Conservation (phyloP, 2,797 vertebrate genomes). For the Rachycentron canadum region DNA sequence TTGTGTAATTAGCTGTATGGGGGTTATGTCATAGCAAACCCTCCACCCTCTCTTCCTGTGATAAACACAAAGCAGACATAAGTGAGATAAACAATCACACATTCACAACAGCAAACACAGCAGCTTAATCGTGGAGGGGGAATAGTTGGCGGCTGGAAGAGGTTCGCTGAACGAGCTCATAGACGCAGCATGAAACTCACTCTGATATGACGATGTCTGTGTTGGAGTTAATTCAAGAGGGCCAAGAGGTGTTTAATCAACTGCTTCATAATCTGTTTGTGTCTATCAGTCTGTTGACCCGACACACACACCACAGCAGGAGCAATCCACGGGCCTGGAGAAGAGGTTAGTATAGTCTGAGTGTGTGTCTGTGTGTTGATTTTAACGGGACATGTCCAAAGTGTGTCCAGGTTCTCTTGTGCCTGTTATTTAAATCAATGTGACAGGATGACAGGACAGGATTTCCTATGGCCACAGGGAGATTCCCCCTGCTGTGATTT, state of each 20-base stretch:
- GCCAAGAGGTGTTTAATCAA: conserved; percentile 34
- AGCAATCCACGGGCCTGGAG: neutral
- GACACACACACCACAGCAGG: conserved; percentile 29
- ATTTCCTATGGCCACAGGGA: conserved; percentile 51
- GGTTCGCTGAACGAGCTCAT: neutral
- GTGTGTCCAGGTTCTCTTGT: neutral
- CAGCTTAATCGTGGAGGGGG: conserved; percentile 14
- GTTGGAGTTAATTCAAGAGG: conserved; percentile 56
- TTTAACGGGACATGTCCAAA: neutral
- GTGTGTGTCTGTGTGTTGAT: neutral
- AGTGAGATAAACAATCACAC: conserved; percentile 62
- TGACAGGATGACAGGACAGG: conserved; percentile 58
- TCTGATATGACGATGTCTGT: conserved; percentile 54
- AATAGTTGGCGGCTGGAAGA: conserved; percentile 16
- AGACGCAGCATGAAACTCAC: neutral
- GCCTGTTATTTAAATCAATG: conserved; percentile 37
- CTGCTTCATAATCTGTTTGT: conserved; percentile 42
- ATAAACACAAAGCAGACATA: conserved; percentile 64
- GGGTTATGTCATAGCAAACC: conserved; percentile 51
- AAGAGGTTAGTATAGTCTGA: conserved; percentile 58
- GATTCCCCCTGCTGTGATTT: conserved; percentile 35
- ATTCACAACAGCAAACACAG: conserved; percentile 12
- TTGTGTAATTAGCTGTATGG: conserved; percentile 58
- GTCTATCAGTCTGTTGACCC: conserved; percentile 59
- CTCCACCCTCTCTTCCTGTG: conserved; percentile 73